A percentile compares a stretch with the other conserved stretches of the same genome.
These are phyloP conservation scores for Aplochiton taeniatus DNA, from an alignment of 2,797 vertebrate species.

Conservation along the genomic window DNA sequence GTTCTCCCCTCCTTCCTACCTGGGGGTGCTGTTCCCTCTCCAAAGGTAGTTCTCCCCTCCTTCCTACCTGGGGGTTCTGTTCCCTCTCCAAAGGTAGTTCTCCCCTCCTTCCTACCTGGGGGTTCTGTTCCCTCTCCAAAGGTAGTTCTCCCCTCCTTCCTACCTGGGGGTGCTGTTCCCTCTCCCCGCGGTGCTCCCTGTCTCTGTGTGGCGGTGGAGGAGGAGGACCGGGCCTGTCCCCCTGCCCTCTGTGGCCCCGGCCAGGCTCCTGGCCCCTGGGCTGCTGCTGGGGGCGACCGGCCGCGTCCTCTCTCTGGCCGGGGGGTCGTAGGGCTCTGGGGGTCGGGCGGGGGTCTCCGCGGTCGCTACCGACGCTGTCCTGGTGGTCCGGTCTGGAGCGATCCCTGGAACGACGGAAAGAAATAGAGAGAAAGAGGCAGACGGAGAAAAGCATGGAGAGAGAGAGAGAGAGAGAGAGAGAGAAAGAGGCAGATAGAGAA, in stretches of 20 bases:
- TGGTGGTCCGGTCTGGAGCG: conserved; percentile 54
- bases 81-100: neutral
- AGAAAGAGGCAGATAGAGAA: too few species aligned
- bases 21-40: too few species aligned
- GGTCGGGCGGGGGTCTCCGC: conserved; percentile 40
- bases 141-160: neutral
- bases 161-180: conserved; percentile 61
- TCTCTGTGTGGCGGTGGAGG: conserved; percentile 71
- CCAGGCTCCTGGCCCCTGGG: conserved; percentile 82
- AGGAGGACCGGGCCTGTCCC: conserved; percentile 57
- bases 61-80: too few species aligned
- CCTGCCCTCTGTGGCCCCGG: conserved; percentile 40
- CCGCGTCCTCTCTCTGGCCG: conserved; percentile 61
- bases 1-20: too few species aligned
- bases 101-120: conserved; percentile 46
- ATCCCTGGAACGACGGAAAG: conserved; percentile 49
- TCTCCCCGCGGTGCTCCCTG: conserved; percentile 42
- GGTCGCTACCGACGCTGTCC: conserved; percentile 29
- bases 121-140: neutral
- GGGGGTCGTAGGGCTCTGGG: conserved; percentile 39
- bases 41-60: too few species aligned
- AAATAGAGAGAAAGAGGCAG: neutral
- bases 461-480: neutral
- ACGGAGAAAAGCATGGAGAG: neutral
- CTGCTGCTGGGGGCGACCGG: conserved; percentile 71